Evolutionary conservation across 2,797 vertebrate species (phyloP), one percentile per base, ranked within the genome.

Genomic region (Lepilemur ruficaudatus): DNA sequence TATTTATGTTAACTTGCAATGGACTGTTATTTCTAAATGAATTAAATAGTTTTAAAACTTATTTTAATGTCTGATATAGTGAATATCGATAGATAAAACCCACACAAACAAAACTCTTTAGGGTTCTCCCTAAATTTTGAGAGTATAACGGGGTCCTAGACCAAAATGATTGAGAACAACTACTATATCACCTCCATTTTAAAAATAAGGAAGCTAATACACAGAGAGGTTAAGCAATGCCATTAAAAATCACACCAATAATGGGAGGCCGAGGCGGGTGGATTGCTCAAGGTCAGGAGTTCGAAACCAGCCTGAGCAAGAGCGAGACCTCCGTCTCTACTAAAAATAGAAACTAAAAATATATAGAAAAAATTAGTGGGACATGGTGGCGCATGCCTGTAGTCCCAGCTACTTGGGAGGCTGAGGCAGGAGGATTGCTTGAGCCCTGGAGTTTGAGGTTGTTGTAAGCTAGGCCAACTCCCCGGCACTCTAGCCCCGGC

Each of bases 31-130:
- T 92, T 94, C 95, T 32, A 76, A 80, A 48, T 38, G 12, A 87
- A 46, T 59, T 82, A 48, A 72, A 35, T 41, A 61, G 50, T 72
- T 52, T 61, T 2, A 6, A 55, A 65, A 13, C 61, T 65, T 65
- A 52, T 83, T 92, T 89, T 92, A 79, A 93, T 80, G 91, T 93
- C 70, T 79, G 61, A 72, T 13, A 50, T 7, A 43, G 23, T 69
- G 61, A 94, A 28, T 82, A 86, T 9, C 18, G 14, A 35, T 15
- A 91, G 94, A 28, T 85, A 30, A 52, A 73, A 78, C 28, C 23
- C 52, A 78, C 32, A 35, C 50, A 72, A 89, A n/a, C 8, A 63
- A 92, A 83, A 30, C 38, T 89, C 4, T 70, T 32, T 20, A 43
- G 32, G 48, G 30, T 32, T 43, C 18, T 79, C 38, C 41, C 0